These are phyloP conservation scores for Myrmecobius fasciatus DNA, from an alignment of 2,113 vertebrate genomes.

Conservation along the genomic window DNA sequence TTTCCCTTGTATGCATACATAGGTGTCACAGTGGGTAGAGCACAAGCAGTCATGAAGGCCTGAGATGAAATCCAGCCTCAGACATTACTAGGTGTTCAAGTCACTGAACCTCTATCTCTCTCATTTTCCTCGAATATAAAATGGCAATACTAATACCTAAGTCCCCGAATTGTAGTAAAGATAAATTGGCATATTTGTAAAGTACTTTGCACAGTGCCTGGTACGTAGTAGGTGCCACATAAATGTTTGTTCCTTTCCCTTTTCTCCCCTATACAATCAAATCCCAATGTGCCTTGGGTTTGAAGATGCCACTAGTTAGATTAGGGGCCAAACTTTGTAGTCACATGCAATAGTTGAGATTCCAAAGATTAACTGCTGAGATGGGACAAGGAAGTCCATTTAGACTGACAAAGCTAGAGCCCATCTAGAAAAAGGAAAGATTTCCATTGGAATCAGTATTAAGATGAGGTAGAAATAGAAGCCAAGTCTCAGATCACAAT, in stretches of 20 bases:
- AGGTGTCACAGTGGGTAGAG: neutral
- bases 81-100: neutral
- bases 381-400: no score
- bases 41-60: neutral
- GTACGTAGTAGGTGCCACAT: no score
- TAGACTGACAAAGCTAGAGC: neutral
- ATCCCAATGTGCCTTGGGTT: neutral
- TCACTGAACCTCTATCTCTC: neutral
- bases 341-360: neutral
- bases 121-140: neutral
- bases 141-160: neutral
- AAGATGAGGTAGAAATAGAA: neutral
- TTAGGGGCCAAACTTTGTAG: neutral
- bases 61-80: neutral
- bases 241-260: no score
- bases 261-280: neutral
- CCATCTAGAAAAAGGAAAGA: neutral
- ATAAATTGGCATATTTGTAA: neutral
- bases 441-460: neutral
- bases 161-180: neutral
- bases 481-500: neutral
- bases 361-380: no score
- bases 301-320: neutral
- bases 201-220: neutral
- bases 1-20: neutral